Conservation (phyloP, 2,888 invertebrate species). For the Orchesellides sinensis region DNA sequence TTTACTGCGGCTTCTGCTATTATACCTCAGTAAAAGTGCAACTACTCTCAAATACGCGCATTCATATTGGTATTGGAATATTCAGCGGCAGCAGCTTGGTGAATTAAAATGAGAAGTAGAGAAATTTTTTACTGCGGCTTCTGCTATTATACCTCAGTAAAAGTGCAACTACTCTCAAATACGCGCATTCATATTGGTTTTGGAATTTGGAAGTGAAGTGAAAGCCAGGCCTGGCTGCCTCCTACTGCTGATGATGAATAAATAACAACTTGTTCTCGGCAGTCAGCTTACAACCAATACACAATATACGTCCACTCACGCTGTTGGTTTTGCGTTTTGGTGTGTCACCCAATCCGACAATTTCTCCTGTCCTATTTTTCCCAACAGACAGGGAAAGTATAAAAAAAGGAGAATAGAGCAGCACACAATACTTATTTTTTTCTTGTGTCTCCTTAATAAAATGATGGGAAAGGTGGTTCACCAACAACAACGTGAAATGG, state of each 20-base stretch:
- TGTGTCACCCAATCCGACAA: not conserved
- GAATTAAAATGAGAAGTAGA: not conserved
- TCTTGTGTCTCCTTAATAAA: not conserved
- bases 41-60: not conserved
- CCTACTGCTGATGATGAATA: constrained; percentile 30
- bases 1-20: constrained; percentile 1
- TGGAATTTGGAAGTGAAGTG: not conserved
- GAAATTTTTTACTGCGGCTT: not conserved
- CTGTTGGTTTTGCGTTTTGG: not conserved
- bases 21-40: too few species aligned
- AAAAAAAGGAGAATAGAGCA: too few species aligned
- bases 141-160: constrained; percentile 3
- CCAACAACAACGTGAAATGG: not conserved
- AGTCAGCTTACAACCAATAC: constrained; percentile 8
- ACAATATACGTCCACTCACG: not conserved
- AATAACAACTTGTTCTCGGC: constrained; percentile 28
- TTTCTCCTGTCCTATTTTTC: not conserved
- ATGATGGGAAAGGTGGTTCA: not conserved
- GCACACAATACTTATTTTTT: not conserved
- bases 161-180: too few species aligned
- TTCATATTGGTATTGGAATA: not conserved
- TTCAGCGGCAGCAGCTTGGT: not conserved
- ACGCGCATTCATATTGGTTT: not conserved
- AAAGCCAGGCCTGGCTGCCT: not conserved
- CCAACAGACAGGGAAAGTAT: too few species aligned